Evolutionary conservation across 2,797 vertebrate genomes (phyloP).

Genomic region (Micromesistius poutassou): DNA sequence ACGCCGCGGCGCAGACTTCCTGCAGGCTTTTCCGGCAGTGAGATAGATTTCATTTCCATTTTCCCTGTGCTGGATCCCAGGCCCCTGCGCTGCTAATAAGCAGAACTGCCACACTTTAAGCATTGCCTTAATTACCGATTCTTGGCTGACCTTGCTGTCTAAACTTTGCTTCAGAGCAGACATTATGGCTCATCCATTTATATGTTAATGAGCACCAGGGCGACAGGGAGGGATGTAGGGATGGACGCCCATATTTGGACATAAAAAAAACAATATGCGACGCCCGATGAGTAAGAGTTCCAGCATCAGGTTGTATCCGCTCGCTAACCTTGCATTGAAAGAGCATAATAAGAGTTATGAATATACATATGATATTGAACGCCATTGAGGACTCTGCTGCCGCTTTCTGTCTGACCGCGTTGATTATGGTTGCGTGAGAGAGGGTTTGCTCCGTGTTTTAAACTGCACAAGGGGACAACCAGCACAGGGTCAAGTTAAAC

Average conservation of each 20-base stretch:
- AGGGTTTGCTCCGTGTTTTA: too few relatives aligned
- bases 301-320: conserved; percentile 41
- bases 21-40: conserved; percentile 48
- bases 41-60: conserved; percentile 62
- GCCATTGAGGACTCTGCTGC: not conserved
- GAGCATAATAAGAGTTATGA: conserved; percentile 4
- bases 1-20: conserved; percentile 46
- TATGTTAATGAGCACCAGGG: conserved; percentile 72
- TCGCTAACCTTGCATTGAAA: conserved; percentile 53
- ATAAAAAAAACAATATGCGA: conserved; percentile 40
- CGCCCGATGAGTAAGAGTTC: conserved; percentile 43
- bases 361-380: conserved; percentile 20
- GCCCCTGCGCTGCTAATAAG: conserved; percentile 50
- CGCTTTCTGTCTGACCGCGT: too few relatives aligned
- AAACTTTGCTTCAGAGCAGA: conserved; percentile 69
- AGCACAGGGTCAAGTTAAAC: too few relatives aligned
- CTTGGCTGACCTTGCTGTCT: conserved; percentile 71
- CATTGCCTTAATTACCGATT: conserved; percentile 68
- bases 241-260: conserved; percentile 52
- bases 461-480: too few relatives aligned
- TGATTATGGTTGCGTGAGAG: too few relatives aligned
- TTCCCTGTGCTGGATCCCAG: conserved; percentile 57
- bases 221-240: conserved; percentile 34
- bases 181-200: conserved; percentile 70
- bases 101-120: conserved; percentile 57